phyloP scores from a whole-genome alignment of 2,888 invertebrate genomes.

The Stenoptilia bipunctidactyla region DNA sequence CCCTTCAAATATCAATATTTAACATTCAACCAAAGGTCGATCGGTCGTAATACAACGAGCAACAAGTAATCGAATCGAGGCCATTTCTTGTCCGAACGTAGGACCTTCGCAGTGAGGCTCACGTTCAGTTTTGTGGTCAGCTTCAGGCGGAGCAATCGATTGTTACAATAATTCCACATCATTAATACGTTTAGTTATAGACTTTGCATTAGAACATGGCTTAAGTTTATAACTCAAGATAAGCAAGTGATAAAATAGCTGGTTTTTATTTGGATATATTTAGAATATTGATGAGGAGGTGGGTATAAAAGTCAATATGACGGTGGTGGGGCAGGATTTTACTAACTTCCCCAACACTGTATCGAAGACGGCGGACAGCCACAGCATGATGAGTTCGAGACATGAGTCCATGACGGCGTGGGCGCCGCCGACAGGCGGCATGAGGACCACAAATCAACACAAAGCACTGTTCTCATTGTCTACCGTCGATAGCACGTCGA shows the following conservation, averaged over 20 bases:
- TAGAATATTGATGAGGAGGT: too few species aligned
- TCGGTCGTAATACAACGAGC: not conserved
- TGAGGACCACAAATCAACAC: too few species aligned
- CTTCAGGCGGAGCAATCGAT: not conserved
- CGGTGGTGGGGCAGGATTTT: not conserved
- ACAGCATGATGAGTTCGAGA: constrained; percentile 28
- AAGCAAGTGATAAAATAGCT: too few species aligned
- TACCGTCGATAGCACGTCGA: too few species aligned
- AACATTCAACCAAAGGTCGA: not conserved
- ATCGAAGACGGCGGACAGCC: constrained; percentile 29
- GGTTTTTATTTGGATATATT: too few species aligned
- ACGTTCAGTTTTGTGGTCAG: not conserved
- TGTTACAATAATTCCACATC: too few species aligned
- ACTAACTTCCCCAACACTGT: constrained; percentile 34
- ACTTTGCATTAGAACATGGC: too few species aligned
- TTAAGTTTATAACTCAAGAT: too few species aligned
- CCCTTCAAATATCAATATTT: not conserved
- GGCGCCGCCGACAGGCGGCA: too few species aligned
- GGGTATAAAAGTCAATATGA: too few species aligned
- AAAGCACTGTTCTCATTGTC: too few species aligned
- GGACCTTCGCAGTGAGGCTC: not conserved
- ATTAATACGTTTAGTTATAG: too few species aligned
- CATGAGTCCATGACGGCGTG: constrained; percentile 22
- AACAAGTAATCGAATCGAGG: not conserved
- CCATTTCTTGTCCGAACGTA: not conserved